A percentile compares a stretch with the other conserved stretches of the same genome.
phyloP scores from a whole-genome alignment of 1,140 invertebrate species.

The Leptestheria dahalacensis region DNA sequence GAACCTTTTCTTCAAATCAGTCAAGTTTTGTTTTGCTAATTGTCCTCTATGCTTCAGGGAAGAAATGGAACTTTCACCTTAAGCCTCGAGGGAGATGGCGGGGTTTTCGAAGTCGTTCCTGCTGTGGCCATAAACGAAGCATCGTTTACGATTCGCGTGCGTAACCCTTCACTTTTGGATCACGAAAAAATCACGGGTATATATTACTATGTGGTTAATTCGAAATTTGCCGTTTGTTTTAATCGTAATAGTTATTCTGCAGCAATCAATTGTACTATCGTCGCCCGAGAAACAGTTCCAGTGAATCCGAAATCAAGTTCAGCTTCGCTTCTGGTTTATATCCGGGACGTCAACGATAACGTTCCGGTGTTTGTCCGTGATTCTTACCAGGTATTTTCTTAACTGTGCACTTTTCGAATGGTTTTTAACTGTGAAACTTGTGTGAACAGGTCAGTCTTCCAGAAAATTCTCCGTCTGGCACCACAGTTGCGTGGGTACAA shows the following conservation, averaged over 20 bases:
- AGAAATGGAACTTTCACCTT: slow-evolving; percentile 82
- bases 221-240: not conserved
- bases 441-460: slow-evolving; percentile 25
- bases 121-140: slow-evolving; percentile 78
- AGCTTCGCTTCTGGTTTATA: slow-evolving; percentile 68
- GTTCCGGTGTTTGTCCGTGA: slow-evolving; percentile 57
- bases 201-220: slow-evolving; percentile 9
- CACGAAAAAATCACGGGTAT: slow-evolving; percentile 56
- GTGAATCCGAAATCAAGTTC: slow-evolving; percentile 53
- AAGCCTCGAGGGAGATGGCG: slow-evolving; percentile 58
- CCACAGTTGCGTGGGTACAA: slow-evolving; percentile 63
- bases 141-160: slow-evolving; percentile 76
- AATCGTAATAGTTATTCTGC: slow-evolving; percentile 31
- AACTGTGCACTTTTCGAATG: not conserved
- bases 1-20: not conserved
- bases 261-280: slow-evolving; percentile 66
- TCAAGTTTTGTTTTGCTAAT: slow-evolving; percentile 1
- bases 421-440: not conserved
- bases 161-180: slow-evolving; percentile 63
- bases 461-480: slow-evolving; percentile 70
- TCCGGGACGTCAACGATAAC: slow-evolving; percentile 88
- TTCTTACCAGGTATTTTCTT: slow-evolving; percentile 9
- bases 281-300: slow-evolving; percentile 65
- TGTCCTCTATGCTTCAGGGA: slow-evolving; percentile 40
- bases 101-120: slow-evolving; percentile 79